Evolutionary conservation across 2,888 invertebrate genomes (phyloP).

Genomic region (Apamea epomidion): DNA sequence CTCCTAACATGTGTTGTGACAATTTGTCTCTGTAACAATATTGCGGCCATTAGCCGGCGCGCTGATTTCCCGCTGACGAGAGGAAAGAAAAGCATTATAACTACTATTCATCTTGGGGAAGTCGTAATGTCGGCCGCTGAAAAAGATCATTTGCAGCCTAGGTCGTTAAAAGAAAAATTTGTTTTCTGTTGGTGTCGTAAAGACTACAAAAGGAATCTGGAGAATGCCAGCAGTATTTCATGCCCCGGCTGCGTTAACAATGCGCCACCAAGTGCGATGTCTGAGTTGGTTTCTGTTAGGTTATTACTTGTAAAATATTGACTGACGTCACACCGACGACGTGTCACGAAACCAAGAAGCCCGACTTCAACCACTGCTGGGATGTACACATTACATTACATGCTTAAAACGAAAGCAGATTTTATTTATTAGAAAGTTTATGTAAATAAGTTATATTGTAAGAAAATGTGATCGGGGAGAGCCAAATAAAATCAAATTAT

Average conservation of each 20-base stretch:
- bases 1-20: conserved; percentile 74
- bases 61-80: conserved; percentile 60
- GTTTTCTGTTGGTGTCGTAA: conserved; percentile 22
- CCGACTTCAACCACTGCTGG: no score
- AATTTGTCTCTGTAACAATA: conserved; percentile 77
- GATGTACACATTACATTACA: no score
- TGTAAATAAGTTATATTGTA: not conserved
- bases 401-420: not conserved
- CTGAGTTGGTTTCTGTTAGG: not conserved
- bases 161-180: conserved; percentile 23
- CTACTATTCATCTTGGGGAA: conserved; percentile 48
- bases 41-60: conserved; percentile 65
- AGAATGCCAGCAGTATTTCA: conserved; percentile 2
- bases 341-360: not conserved
- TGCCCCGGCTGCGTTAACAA: not conserved
- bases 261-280: no score
- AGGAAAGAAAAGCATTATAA: conserved; percentile 43
- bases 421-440: not conserved
- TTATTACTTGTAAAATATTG: not conserved
- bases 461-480: not conserved
- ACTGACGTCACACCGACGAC: no score
- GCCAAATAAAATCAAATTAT: not conserved
- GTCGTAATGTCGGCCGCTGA: conserved; percentile 29
- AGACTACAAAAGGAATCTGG: conserved; percentile 9
- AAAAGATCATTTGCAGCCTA: conserved; percentile 42